Conservation (phyloP, 53 echinoderm and acorn worm genomes). For the Paracentrotus lividus region DNA sequence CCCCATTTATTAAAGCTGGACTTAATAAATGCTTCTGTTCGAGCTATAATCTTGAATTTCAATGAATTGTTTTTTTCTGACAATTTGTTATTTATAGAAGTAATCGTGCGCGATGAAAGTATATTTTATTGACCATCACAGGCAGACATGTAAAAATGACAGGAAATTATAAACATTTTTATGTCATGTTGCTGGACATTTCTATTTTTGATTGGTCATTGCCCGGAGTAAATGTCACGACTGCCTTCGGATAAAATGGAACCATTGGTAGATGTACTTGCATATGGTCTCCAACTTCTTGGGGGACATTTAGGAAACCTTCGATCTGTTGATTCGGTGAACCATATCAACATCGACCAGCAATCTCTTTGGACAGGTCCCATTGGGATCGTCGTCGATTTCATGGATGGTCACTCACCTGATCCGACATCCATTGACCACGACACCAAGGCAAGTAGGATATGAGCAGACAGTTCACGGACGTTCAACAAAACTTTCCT, state of each 20-base stretch:
- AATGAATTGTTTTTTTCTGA: neutral
- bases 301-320: neutral
- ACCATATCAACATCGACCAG: conserved; percentile 33
- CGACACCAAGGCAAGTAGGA: conserved; percentile 25
- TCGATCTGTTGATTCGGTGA: conserved; percentile 24
- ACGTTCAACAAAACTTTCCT: neutral
- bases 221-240: neutral
- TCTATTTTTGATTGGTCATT: neutral
- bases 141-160: neutral
- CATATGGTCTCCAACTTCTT: neutral
- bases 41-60: too few species aligned
- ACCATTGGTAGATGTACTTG: neutral
- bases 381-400: conserved; percentile 50
- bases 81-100: neutral
- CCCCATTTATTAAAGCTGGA: too few species aligned
- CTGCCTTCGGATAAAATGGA: neutral
- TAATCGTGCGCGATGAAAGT: neutral
- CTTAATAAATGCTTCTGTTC: too few species aligned
- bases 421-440: conserved; percentile 46
- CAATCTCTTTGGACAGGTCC: conserved; percentile 44
- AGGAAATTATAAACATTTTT: neutral
- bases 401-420: conserved; percentile 57
- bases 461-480: conserved; percentile 35
- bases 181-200: neutral
- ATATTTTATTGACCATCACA: neutral